These are phyloP conservation scores for Ataeniobius toweri DNA, from an alignment of 2,797 vertebrate genomes.

Conservation along the genomic window DNA sequence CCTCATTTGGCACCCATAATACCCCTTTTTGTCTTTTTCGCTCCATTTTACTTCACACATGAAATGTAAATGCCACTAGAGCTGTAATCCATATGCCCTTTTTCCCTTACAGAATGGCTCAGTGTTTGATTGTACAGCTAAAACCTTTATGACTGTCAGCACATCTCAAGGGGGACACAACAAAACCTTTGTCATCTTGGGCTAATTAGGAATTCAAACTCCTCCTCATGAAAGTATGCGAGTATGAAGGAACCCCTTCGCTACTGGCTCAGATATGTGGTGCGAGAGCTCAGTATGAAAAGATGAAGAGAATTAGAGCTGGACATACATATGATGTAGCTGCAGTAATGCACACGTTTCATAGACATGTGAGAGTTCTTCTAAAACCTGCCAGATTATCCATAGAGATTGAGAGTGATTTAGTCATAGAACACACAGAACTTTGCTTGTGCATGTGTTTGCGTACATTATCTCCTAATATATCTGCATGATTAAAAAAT, in stretches of 20 bases:
- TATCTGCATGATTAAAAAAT: neutral
- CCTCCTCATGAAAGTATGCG: conserved; percentile 33
- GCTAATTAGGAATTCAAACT: conserved; percentile 38
- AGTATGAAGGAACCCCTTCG: conserved; percentile 1
- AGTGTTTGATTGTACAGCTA: conserved; percentile 26
- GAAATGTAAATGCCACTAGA: conserved; percentile 49
- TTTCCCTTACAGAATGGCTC: conserved; percentile 14
- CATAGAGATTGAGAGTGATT: neutral
- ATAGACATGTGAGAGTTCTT: neutral
- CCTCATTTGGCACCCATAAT: conserved; percentile 17
- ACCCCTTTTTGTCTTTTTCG: conserved; percentile 10
- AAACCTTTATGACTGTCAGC: conserved; percentile 39
- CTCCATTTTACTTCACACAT: conserved; percentile 14
- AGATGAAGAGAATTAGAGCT: conserved; percentile 4
- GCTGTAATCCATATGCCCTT: conserved; percentile 5
- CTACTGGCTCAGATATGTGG: conserved; percentile 16
- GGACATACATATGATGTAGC: neutral
- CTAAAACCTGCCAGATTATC: neutral
- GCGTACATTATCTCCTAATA: neutral
- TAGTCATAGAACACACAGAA: neutral
- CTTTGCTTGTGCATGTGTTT: neutral
- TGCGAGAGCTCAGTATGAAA: conserved; percentile 11
- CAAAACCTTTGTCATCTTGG: conserved; percentile 36
- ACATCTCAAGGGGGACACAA: conserved; percentile 29
- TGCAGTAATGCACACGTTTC: neutral